These are phyloP conservation scores for Ptychoptera albimana DNA, from an alignment of 2,888 invertebrate species.

Conservation along the genomic window DNA sequence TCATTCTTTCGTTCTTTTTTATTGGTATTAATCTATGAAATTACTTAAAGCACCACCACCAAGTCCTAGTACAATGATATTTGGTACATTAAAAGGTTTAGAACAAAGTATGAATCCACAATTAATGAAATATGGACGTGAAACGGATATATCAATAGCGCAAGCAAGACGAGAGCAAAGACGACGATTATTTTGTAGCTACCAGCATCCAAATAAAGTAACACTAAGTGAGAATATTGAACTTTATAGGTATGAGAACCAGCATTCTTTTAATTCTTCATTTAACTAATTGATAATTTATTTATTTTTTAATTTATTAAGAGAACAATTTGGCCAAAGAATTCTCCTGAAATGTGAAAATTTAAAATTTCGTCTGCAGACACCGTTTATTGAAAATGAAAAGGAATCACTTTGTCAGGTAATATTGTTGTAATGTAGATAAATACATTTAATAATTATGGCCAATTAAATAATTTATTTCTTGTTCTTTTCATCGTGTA, in stretches of 20 bases:
- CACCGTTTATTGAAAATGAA: conserved; percentile 51
- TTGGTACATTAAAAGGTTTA: conserved; percentile 71
- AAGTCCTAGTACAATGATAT: conserved; percentile 45
- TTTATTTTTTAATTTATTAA: conserved; percentile 17
- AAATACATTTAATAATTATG: too few relatives aligned
- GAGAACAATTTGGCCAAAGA: conserved; percentile 76
- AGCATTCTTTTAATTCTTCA: neutral
- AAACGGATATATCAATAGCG: conserved; percentile 77
- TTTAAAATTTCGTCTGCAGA: conserved; percentile 70
- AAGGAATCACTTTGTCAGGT: conserved; percentile 48
- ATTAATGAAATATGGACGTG: conserved; percentile 74
- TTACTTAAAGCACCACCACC: conserved; percentile 35
- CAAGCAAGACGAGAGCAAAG: conserved; percentile 65
- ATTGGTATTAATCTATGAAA: neutral
- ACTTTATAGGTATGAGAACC: conserved; percentile 42
- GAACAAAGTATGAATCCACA: conserved; percentile 90
- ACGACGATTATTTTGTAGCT: conserved; percentile 60
- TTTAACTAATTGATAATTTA: neutral
- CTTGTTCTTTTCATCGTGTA: too few relatives aligned
- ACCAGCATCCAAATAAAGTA: conserved; percentile 31
- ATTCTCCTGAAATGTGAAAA: conserved; percentile 71
- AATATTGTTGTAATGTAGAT: neutral
- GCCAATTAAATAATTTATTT: too few relatives aligned
- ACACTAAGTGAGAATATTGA: conserved; percentile 40
- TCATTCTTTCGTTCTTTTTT: neutral